These are phyloP conservation scores for Cephalopholis sonnerati DNA, from an alignment of 2,113 vertebrate genomes.

Conservation along the genomic window DNA sequence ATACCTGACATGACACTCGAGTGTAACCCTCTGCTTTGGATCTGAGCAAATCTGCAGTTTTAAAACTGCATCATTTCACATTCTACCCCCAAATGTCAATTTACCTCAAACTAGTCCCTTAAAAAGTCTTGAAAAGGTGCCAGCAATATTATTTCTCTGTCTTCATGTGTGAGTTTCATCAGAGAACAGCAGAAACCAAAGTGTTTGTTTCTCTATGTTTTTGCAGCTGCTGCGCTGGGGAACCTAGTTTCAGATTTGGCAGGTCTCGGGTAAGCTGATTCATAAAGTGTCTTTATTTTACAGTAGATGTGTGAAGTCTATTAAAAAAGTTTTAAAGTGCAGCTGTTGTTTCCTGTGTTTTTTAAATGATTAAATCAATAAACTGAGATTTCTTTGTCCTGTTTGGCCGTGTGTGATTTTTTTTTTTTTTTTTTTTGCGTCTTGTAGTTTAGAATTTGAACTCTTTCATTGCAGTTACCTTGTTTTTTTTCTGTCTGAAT, in stretches of 20 bases:
- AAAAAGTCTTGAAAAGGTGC: too few species aligned
- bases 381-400: background rate
- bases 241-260: conserved; percentile 98
- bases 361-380: background rate
- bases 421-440: background rate
- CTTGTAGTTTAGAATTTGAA: background rate
- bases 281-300: background rate
- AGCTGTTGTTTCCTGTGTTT: background rate
- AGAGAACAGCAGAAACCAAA: background rate
- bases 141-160: too few species aligned
- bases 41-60: too few species aligned
- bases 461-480: background rate
- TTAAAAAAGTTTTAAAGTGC: background rate
- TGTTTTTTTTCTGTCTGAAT: background rate
- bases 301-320: background rate
- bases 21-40: too few species aligned
- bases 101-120: too few species aligned
- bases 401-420: background rate
- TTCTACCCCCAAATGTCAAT: background rate
- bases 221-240: conserved; percentile 93
- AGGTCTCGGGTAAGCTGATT: conserved; percentile 92
- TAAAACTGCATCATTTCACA: background rate
- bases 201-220: conserved; percentile 36
- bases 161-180: background rate
- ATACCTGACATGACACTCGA: background rate